These are phyloP conservation scores for Nemurella pictetii DNA, from an alignment of 2,888 invertebrate genomes.

Conservation along the genomic window DNA sequence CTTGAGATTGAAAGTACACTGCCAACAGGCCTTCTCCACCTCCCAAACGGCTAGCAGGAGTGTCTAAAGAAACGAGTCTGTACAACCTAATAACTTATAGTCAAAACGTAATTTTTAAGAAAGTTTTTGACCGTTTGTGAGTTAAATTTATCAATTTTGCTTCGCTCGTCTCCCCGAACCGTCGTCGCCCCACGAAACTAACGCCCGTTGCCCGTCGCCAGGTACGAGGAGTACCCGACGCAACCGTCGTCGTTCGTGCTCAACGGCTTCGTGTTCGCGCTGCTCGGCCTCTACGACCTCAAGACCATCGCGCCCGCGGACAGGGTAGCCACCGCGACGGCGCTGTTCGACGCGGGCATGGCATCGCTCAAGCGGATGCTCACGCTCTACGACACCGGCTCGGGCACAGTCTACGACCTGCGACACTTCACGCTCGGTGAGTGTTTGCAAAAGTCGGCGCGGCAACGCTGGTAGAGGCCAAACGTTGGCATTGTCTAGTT, in stretches of 20 bases:
- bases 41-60: too few relatives aligned
- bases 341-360: conserved; percentile 76
- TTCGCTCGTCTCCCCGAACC: conserved; percentile 13
- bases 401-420: conserved; percentile 88
- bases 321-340: conserved; percentile 70
- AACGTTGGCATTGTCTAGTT: too few relatives aligned
- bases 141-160: too few relatives aligned
- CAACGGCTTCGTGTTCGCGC: conserved; percentile 97
- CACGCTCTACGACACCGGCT: conserved; percentile 91
- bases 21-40: too few relatives aligned
- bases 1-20: too few relatives aligned
- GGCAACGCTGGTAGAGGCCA: too few relatives aligned
- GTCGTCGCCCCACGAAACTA: conserved; percentile 61
- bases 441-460: neutral
- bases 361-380: conserved; percentile 83
- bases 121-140: too few relatives aligned
- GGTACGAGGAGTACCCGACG: conserved; percentile 97
- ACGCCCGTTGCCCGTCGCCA: too few relatives aligned
- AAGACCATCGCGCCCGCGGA: conserved; percentile 74
- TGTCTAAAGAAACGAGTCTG: too few relatives aligned
- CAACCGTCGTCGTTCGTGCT: conserved; percentile 92
- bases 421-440: conserved; percentile 81
- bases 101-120: too few relatives aligned
- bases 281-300: conserved; percentile 95
- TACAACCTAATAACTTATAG: too few relatives aligned